Evolutionary conservation across 2,797 vertebrate species (phyloP).

Genomic region (Parambassis ranga): DNA sequence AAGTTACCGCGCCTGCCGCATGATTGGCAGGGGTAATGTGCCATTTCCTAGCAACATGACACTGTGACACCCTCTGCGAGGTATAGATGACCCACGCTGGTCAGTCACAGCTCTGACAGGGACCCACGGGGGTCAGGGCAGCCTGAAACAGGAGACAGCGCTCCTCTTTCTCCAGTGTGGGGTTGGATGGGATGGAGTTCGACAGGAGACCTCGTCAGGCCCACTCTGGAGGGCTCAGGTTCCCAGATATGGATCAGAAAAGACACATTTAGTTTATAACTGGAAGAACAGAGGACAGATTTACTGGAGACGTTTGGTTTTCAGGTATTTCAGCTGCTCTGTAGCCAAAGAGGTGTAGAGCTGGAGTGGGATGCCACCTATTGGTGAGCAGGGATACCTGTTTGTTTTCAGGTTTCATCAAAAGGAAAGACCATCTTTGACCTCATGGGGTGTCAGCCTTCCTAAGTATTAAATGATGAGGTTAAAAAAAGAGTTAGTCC

Average conservation of each 20-base stretch:
- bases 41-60: slow-evolving; percentile 72
- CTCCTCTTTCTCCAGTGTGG: slow-evolving; percentile 56
- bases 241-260: slow-evolving; percentile 39
- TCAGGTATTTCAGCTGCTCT: background rate
- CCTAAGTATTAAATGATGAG: too few relatives aligned
- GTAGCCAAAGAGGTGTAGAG: background rate
- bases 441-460: too few relatives aligned
- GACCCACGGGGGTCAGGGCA: slow-evolving; percentile 46
- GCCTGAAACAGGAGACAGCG: slow-evolving; percentile 65
- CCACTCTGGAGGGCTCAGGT: slow-evolving; percentile 46
- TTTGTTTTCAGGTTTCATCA: background rate
- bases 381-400: slow-evolving; percentile 40
- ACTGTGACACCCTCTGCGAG: slow-evolving; percentile 52
- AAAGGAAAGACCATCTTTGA: background rate
- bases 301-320: background rate
- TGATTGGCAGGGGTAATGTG: slow-evolving; percentile 68
- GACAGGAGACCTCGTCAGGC: slow-evolving; percentile 24
- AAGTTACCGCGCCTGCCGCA: slow-evolving; percentile 28
- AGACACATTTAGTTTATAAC: slow-evolving; percentile 31
- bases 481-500: too few relatives aligned
- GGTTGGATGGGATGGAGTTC: slow-evolving; percentile 34
- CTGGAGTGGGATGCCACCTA: slow-evolving; percentile 60
- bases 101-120: slow-evolving; percentile 62
- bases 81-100: slow-evolving; percentile 69
- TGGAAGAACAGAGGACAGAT: slow-evolving; percentile 1